A percentile compares a stretch with the other conserved stretches of the same genome.
These are phyloP conservation scores for Cheilosia urbana DNA, from an alignment of 2,888 invertebrate genomes.

Conservation along the genomic window DNA sequence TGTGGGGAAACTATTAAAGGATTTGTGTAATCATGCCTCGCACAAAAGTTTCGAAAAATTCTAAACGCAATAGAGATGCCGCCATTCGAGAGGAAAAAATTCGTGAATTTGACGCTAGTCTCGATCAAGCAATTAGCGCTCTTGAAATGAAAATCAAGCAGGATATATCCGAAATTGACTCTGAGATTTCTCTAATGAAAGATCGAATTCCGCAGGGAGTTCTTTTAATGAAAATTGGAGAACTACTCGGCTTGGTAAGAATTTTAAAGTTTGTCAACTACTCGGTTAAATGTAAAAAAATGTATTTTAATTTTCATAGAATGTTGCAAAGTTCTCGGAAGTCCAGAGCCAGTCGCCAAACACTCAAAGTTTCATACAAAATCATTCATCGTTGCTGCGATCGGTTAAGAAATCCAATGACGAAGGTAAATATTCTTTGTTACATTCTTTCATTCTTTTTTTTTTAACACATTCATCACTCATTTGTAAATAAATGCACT, in stretches of 20 bases:
- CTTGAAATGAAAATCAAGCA: slow-evolving; percentile 78
- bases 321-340: slow-evolving; percentile 56
- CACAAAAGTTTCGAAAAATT: slow-evolving; percentile 82
- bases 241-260: slow-evolving; percentile 79
- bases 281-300: background rate
- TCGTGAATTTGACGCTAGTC: slow-evolving; percentile 79
- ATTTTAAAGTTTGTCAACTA: background rate
- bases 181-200: slow-evolving; percentile 51
- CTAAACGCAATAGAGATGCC: slow-evolving; percentile 82
- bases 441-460: background rate
- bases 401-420: slow-evolving; percentile 62
- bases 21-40: slow-evolving; percentile 80
- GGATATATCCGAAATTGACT: slow-evolving; percentile 51
- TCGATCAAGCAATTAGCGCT: slow-evolving; percentile 78
- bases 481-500: slow-evolving; percentile 28
- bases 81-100: slow-evolving; percentile 82
- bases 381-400: slow-evolving; percentile 58
- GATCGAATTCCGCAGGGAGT: slow-evolving; percentile 76
- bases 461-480: slow-evolving; percentile 19
- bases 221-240: slow-evolving; percentile 79
- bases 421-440: slow-evolving; percentile 58
- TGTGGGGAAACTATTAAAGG: background rate
- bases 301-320: slow-evolving; percentile 17
- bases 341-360: slow-evolving; percentile 11
- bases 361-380: slow-evolving; percentile 38